phyloP scores from a whole-genome alignment of 2,797 vertebrate species.

The Chloroceryle inda region DNA sequence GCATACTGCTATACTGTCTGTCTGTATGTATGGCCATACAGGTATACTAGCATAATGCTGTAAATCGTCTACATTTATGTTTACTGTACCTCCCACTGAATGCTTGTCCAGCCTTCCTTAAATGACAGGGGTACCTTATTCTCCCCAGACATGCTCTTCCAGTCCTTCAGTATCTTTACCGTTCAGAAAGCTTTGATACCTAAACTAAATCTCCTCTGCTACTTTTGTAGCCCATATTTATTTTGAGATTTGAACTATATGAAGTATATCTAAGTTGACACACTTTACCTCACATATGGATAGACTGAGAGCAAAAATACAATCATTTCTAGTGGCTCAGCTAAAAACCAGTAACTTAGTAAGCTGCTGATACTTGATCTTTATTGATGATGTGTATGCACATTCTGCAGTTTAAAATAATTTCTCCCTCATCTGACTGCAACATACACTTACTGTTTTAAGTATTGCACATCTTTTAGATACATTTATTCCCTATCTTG shows the following conservation, averaged over 20 bases:
- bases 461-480: neutral
- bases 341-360: neutral
- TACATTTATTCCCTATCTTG: neutral
- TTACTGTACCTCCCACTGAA: neutral
- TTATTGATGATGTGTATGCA: neutral
- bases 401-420: neutral
- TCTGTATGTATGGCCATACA: neutral
- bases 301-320: neutral
- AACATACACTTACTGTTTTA: neutral
- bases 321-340: neutral
- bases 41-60: neutral
- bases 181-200: neutral
- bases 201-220: neutral
- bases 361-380: neutral
- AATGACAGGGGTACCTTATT: neutral
- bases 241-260: neutral
- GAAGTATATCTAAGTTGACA: neutral
- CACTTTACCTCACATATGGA: neutral
- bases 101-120: neutral
- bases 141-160: neutral
- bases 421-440: neutral
- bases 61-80: neutral
- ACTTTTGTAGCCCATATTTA: neutral
- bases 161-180: neutral
- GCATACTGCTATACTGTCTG: neutral